A percentile compares a stretch with the other conserved stretches of the same genome.
phyloP scores from a whole-genome alignment of 2,797 vertebrate species.

The Peromyscus eremicus region DNA sequence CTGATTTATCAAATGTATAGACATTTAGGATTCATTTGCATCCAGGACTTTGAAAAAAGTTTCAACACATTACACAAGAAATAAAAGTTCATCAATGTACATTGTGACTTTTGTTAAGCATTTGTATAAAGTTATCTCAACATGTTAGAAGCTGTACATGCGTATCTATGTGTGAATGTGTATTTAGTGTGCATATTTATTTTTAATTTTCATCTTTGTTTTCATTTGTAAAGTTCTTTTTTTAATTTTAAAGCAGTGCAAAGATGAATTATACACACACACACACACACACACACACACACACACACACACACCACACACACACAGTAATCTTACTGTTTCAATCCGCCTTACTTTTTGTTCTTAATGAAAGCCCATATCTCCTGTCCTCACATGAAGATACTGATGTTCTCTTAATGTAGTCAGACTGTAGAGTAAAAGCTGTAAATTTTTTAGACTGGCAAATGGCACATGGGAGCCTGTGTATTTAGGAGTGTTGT shows the following conservation, averaged over 20 bases:
- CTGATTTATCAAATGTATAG: not conserved
- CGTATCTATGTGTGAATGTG: not conserved
- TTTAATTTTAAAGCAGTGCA: not conserved
- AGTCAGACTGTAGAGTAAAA: constrained; percentile 18
- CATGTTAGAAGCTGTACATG: not conserved
- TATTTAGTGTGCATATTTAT: constrained; percentile 4
- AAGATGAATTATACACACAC: not conserved
- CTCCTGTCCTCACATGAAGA: not conserved
- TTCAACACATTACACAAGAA: not conserved
- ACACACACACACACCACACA: no score
- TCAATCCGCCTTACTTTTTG: not conserved
- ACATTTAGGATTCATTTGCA: not conserved
- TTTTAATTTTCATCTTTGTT: not conserved
- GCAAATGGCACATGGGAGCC: not conserved
- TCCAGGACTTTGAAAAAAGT: not conserved
- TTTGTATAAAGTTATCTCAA: constrained; percentile 29
- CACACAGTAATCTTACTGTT: not conserved
- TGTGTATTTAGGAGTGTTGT: not conserved
- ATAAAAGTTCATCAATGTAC: constrained; percentile 7
- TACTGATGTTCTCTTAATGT: not conserved
- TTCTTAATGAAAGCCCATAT: not conserved
- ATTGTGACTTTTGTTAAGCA: not conserved
- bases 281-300: no score
- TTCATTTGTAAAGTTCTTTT: constrained; percentile 18
- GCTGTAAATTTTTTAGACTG: not conserved